Conservation (phyloP, 2,797 vertebrate genomes). For the Dallia pectoralis region DNA sequence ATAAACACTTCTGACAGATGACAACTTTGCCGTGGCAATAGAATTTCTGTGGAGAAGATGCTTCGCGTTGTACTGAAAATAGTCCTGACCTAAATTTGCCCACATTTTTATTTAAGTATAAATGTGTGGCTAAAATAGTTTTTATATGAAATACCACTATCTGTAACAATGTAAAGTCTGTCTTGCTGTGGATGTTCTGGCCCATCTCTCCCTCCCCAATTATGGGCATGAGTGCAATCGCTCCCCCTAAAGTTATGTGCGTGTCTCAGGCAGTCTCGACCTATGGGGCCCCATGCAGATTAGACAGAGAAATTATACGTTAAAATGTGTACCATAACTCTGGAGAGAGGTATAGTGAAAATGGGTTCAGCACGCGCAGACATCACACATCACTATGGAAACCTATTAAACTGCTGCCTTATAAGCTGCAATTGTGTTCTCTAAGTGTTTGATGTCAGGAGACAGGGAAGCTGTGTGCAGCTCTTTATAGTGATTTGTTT, state of each 20-base stretch:
- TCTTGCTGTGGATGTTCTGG: too few species aligned
- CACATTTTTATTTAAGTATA: not conserved
- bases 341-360: constrained; percentile 6
- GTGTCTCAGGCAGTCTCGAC: not conserved
- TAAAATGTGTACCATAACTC: not conserved
- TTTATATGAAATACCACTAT: too few species aligned
- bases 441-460: not conserved
- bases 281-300: not conserved
- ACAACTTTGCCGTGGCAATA: constrained; percentile 29
- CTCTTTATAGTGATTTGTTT: not conserved
- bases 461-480: not conserved
- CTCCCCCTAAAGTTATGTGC: too few species aligned
- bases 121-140: too few species aligned
- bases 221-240: too few species aligned
- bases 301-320: not conserved
- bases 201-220: too few species aligned
- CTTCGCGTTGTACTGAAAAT: not conserved
- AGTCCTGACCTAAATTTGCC: not conserved
- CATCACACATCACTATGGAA: not conserved
- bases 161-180: too few species aligned
- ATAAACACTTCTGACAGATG: constrained; percentile 25
- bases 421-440: constrained; percentile 1
- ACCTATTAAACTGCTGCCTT: not conserved
- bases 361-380: not conserved
- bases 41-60: constrained; percentile 17